Percentiles rank a stretch among this genome's conserved stretches.
phyloP scores from a whole-genome alignment of 2,113 vertebrate genomes.

The Salminus brasiliensis region DNA sequence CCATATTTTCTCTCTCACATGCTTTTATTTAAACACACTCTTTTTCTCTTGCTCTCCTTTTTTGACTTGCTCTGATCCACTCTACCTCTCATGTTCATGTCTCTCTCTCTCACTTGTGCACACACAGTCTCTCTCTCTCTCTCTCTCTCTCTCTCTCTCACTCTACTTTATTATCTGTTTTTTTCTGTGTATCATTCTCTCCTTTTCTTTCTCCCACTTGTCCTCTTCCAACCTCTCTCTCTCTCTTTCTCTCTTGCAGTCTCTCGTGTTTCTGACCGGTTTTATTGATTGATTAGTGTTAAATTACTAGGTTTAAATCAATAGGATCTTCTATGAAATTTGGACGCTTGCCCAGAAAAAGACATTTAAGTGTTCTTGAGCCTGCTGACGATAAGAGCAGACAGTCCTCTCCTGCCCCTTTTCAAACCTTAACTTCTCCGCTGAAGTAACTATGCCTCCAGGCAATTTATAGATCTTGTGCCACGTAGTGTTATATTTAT shows the following conservation, averaged over 20 bases:
- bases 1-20: no score
- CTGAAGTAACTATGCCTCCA: neutral
- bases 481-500: constrained; percentile 32
- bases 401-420: constrained; percentile 11
- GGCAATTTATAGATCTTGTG: constrained; percentile 23
- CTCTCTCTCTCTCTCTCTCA: no score
- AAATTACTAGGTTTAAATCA: constrained; percentile 38
- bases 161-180: neutral
- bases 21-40: no score
- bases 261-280: constrained; percentile 2
- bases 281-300: constrained; percentile 35
- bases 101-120: no score
- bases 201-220: neutral
- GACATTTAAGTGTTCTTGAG: constrained; percentile 34
- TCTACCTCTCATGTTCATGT: no score
- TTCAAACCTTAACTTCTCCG: neutral
- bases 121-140: no score
- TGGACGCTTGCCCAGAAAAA: constrained; percentile 20
- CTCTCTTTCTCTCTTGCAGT: neutral
- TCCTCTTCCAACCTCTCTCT: neutral
- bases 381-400: neutral
- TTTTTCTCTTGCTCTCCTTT: no score
- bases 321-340: constrained; percentile 31
- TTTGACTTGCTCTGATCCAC: no score
- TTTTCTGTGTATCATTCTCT: neutral